phyloP scores from a whole-genome alignment of 2,113 vertebrate species.

The Oceanodroma tethys region DNA sequence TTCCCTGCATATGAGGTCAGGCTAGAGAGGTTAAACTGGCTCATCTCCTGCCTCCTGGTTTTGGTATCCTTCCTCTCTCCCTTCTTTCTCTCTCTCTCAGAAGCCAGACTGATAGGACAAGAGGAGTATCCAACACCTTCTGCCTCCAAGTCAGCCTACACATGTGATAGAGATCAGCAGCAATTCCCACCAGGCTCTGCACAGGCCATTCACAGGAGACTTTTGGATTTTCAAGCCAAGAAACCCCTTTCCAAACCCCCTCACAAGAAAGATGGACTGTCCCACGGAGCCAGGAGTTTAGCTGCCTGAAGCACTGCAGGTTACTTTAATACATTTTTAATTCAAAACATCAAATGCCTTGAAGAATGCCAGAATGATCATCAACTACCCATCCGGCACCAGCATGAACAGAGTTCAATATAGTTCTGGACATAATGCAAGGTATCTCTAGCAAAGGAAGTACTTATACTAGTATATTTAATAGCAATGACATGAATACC shows the following conservation, averaged over 20 bases:
- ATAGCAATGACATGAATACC: neutral
- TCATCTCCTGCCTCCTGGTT: neutral
- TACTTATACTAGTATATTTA: neutral
- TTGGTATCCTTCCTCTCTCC: neutral
- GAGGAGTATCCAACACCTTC: neutral
- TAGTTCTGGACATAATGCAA: neutral
- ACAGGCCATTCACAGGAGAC: neutral
- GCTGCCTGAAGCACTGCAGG: neutral
- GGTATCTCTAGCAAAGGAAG: neutral
- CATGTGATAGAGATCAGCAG: neutral
- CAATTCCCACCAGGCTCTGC: neutral
- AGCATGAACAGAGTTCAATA: neutral
- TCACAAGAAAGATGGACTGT: neutral
- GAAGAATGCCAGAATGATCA: neutral
- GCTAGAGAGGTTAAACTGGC: neutral
- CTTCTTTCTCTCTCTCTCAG: neutral
- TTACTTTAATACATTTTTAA: neutral
- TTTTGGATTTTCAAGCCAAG: neutral
- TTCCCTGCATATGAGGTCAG: neutral
- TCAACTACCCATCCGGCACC: fast-evolving
- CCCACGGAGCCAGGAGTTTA: neutral
- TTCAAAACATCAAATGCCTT: neutral
- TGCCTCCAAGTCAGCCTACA: neutral
- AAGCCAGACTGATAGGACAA: neutral
- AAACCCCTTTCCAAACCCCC: neutral